Conservation (phyloP, 2,888 invertebrate species). For the Cosmia pyralina region DNA sequence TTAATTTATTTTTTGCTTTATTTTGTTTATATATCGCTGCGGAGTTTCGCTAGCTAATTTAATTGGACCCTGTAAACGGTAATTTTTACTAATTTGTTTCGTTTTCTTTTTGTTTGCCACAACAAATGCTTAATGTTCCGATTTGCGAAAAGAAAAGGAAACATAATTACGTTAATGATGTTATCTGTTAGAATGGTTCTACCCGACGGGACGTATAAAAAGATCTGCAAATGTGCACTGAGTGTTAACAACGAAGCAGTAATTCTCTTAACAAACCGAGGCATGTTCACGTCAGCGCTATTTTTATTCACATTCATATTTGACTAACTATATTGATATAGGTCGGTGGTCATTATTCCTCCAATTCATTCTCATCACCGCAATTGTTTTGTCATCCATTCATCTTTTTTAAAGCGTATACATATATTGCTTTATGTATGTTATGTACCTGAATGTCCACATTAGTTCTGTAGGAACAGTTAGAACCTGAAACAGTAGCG, state of each 20-base stretch:
- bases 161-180: conserved; percentile 22
- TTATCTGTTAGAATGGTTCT: conserved; percentile 34
- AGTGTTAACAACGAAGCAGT: conserved; percentile 4
- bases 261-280: conserved; percentile 15
- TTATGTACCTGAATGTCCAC: conserved; percentile 81
- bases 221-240: not conserved
- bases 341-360: conserved; percentile 62
- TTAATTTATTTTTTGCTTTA: too few species aligned
- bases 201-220: not conserved
- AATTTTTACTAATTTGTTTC: conserved; percentile 8
- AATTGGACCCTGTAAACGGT: not conserved
- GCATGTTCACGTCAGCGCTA: conserved; percentile 52
- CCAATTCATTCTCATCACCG: conserved; percentile 69
- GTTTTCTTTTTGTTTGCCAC: conserved; percentile 5
- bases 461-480: conserved; percentile 59
- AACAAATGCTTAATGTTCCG: conserved; percentile 8
- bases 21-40: too few species aligned
- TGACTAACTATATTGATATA: conserved; percentile 64
- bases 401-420: conserved; percentile 43
- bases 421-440: conserved; percentile 68
- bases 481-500: conserved; percentile 58
- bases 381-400: conserved; percentile 63
- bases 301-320: conserved; percentile 64
- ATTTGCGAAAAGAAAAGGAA: conserved; percentile 21
- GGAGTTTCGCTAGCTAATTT: too few species aligned